Conservation (phyloP, 2,888 invertebrate species). For the Baronia brevicornis region DNA sequence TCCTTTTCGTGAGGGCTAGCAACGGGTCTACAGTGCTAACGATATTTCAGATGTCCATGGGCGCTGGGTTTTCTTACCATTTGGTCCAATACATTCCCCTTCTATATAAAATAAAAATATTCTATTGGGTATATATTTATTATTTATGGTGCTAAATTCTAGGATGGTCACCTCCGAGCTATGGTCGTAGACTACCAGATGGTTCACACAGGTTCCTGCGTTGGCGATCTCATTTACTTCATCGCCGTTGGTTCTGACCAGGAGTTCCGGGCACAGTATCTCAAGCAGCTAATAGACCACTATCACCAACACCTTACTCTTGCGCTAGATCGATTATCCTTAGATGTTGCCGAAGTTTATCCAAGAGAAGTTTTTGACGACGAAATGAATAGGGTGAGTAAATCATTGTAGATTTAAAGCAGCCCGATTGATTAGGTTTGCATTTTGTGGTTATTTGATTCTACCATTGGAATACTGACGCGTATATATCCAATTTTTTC, state of each 20-base stretch:
- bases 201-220: constrained; percentile 35
- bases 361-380: constrained; percentile 36
- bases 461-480: too few species aligned
- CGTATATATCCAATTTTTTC: too few species aligned
- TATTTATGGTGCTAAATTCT: too few species aligned
- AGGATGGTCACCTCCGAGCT: constrained; percentile 34
- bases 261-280: constrained; percentile 35
- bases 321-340: constrained; percentile 28
- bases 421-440: too few species aligned
- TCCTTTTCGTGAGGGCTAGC: too few species aligned
- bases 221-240: constrained; percentile 48
- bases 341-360: constrained; percentile 35
- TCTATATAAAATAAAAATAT: too few species aligned
- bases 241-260: constrained; percentile 45
- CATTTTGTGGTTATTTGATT: too few species aligned
- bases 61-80: too few species aligned
- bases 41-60: too few species aligned
- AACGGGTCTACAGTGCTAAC: too few species aligned
- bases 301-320: constrained; percentile 30
- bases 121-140: not conserved
- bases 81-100: too few species aligned
- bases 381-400: constrained; percentile 36
- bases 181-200: constrained; percentile 49
- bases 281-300: constrained; percentile 24
- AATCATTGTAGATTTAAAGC: not conserved